Evolutionary conservation across 1,140 invertebrate species (phyloP).

Genomic region (Panulirus ornatus): DNA sequence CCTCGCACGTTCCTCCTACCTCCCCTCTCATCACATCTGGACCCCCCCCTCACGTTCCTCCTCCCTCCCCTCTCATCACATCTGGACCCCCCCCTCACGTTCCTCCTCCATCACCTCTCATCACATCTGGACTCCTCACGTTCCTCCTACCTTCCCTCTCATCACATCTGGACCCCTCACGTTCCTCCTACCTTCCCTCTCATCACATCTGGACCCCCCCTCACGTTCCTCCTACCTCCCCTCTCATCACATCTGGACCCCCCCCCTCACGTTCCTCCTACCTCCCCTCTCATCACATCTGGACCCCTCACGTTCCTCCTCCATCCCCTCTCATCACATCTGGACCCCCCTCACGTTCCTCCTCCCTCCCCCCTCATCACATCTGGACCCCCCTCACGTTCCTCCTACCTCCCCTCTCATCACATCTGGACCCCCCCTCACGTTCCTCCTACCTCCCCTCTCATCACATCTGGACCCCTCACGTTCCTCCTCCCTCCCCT

Average conservation of each 20-base stretch:
- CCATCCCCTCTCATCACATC: no score
- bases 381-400: no score
- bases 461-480: no score
- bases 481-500: background rate
- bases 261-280: no score
- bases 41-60: background rate
- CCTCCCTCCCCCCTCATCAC: no score
- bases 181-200: background rate
- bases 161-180: no score
- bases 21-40: background rate
- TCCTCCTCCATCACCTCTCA: background rate
- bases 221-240: background rate
- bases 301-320: no score
- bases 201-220: background rate
- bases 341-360: no score
- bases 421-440: no score
- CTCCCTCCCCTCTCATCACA: background rate
- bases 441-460: no score
- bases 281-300: background rate
- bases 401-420: no score
- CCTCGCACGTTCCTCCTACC: background rate
- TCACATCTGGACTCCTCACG: background rate
- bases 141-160: background rate
- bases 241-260: no score
- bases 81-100: background rate